Conservation (phyloP, 2,888 invertebrate species). For the Torymus aiolomorphi region DNA sequence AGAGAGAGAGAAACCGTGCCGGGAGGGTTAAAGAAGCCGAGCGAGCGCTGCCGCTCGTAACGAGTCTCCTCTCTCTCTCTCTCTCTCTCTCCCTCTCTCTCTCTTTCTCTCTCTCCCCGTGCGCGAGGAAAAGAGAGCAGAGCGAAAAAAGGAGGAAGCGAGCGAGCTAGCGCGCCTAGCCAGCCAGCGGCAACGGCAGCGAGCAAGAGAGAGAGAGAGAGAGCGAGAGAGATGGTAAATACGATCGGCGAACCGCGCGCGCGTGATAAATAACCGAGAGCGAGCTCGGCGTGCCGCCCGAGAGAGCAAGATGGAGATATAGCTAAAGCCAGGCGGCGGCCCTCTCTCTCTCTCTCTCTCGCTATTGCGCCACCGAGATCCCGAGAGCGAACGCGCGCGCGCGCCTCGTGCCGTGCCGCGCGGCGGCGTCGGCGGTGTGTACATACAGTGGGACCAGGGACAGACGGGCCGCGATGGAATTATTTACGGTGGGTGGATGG, state of each 20-base stretch:
- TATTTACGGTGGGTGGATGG: no score
- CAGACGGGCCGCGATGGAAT: no score
- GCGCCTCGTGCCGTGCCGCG: background rate
- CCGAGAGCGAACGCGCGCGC: no score
- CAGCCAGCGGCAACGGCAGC: background rate
- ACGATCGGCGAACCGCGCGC: constrained; percentile 47
- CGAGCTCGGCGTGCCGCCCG: constrained; percentile 10
- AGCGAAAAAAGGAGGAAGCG: no score
- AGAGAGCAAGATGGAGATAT: constrained; percentile 12
- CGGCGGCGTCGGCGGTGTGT: no score
- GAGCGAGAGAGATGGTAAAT: constrained; percentile 30
- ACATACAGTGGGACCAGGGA: no score
- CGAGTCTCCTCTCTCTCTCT: constrained; percentile 25
- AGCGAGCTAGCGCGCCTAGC: constrained; percentile 14
- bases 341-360: no score
- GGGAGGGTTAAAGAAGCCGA: constrained; percentile 43
- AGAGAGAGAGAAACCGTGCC: background rate
- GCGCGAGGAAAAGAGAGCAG: no score
- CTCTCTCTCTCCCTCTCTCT: background rate
- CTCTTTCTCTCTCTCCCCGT: no score
- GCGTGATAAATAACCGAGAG: constrained; percentile 56
- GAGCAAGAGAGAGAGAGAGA: constrained; percentile 4
- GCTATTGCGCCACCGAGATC: no score
- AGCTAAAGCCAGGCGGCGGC: background rate
- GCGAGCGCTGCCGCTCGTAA: constrained; percentile 34